A percentile compares a stretch with the other conserved stretches of the same genome.
phyloP scores from a whole-genome alignment of 1,140 invertebrate species.

The Lordiphosa collinella region DNA sequence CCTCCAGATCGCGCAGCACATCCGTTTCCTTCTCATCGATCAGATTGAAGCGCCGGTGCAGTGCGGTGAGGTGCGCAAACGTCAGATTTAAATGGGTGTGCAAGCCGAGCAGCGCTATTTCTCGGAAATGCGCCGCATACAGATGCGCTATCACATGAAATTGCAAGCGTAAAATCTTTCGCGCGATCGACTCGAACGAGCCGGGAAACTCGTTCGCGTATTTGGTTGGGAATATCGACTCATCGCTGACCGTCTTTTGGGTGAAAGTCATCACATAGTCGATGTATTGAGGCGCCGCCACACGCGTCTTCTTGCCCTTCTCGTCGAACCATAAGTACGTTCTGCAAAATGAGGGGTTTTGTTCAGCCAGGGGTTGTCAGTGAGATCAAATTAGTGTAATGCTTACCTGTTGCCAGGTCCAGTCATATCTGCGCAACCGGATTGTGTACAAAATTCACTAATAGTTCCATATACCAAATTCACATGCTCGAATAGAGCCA shows the following conservation, averaged over 20 bases:
- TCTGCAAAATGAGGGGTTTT: constrained; percentile 81
- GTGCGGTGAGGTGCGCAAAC: constrained; percentile 96
- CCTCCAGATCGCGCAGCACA: constrained; percentile 91
- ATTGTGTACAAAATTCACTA: constrained; percentile 98
- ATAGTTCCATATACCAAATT: constrained; percentile 98
- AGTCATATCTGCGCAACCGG: constrained; percentile 96
- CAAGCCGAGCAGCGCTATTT: constrained; percentile 93
- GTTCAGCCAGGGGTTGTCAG: neutral
- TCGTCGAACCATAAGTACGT: constrained; percentile 99
- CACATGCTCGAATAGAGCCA: constrained; percentile 98
- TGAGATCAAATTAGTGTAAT: neutral
- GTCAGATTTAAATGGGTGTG: constrained; percentile 97
- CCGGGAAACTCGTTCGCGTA: constrained; percentile 97
- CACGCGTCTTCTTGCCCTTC: constrained; percentile 97
- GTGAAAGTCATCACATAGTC: constrained; percentile 99
- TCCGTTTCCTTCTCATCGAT: constrained; percentile 98
- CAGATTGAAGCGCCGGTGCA: constrained; percentile 93
- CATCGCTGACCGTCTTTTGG: constrained; percentile 97
- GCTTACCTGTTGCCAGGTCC: constrained; percentile 93
- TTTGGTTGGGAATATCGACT: constrained; percentile 98
- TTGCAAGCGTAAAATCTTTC: constrained; percentile 96
- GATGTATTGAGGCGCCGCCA: constrained; percentile 98
- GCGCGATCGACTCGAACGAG: constrained; percentile 95
- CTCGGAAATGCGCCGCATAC: constrained; percentile 98
- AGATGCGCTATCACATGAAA: constrained; percentile 99